Base-by-base conservation (phyloP, 2,888 invertebrate genomes). In the Panzeria rudis region DNA sequence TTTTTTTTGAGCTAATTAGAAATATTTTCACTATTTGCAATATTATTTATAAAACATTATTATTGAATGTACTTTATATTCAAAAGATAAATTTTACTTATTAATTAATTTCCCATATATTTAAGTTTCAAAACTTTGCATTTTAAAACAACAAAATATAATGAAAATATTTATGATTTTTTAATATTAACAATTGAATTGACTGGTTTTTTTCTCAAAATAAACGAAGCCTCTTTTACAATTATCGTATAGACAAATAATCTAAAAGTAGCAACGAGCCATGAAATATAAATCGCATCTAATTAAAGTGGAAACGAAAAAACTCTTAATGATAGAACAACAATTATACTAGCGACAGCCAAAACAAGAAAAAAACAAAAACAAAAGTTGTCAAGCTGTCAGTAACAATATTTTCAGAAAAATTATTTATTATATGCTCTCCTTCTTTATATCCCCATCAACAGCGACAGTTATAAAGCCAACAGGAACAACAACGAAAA, bases 381-480 rank as follows among this genome's bases (percentile, higher is more conserved):
- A 47, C 13, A n/a, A n/a, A 23, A 17, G n/a, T 80, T 77, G 44
- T 54, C 84, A 84, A 81, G 66, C 61, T 84, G 84, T 84, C 81
- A 84, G 84, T 81, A 77, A 77, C 84, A 84, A 84, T 68, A 76
- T 73, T 72, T 84, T 72, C 11, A 50, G 61, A 71, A 72, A 84
- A 81, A 84, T 84, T 76, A 84, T 84, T 81, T 77, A 77, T 84
- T 81, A 62, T 62, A 61, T 66, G 11, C 20, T 56, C 35, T 38
- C n/a, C 52, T 38, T 50, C 80, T n/a, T n/a, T n/a, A n/a, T 44
- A 29, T 15, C 25, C 29, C 47, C 52, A n/a, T 17, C 11, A 50
- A 54, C n/a, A 52, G 59, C 5, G 32, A 59, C 44, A 41, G 68
- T 35, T 44, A 44, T 54, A 75, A 52, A 52, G 25, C 41, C 41